Conservation (phyloP, 53 echinoderm and acorn worm genomes). For the Holothuria scabra region DNA sequence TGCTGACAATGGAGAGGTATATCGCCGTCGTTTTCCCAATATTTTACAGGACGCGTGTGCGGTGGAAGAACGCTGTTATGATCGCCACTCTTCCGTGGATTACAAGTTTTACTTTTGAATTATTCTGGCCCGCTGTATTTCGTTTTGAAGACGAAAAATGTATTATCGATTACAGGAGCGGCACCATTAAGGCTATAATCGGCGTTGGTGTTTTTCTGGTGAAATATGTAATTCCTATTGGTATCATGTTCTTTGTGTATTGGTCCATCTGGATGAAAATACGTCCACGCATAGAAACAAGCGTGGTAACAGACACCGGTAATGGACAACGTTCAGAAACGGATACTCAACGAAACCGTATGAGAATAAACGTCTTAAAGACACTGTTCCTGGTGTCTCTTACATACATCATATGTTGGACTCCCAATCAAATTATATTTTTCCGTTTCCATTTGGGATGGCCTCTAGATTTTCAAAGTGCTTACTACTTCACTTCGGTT, state of each 20-base stretch:
- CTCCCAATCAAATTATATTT: constrained; percentile 61
- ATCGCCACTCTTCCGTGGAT: constrained; percentile 40
- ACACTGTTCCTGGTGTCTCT: constrained; percentile 61
- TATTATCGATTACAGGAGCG: constrained; percentile 48
- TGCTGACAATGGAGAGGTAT: constrained; percentile 46
- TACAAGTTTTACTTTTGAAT: constrained; percentile 23
- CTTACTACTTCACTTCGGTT: constrained; percentile 53
- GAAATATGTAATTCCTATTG: constrained; percentile 57
- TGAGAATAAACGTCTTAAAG: constrained; percentile 57
- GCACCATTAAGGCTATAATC: constrained; percentile 23
- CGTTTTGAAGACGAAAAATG: constrained; percentile 43
- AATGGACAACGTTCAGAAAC: no score
- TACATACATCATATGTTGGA: constrained; percentile 63
- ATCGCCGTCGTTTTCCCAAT: constrained; percentile 43
- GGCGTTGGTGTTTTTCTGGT: constrained; percentile 62
- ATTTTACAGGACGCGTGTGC: constrained; percentile 11
- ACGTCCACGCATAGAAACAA: not conserved
- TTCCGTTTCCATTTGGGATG: constrained; percentile 62
- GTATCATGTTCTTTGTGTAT: constrained; percentile 60
- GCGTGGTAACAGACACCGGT: not conserved
- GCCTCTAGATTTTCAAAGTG: constrained; percentile 58
- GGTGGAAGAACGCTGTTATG: not conserved
- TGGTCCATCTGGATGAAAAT: constrained; percentile 49
- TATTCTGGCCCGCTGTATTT: constrained; percentile 46
- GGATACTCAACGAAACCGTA: no score